A percentile compares a stretch with the other conserved stretches of the same genome.
Conservation (phyloP, 1,140 invertebrate species). For the Magallana angulata region DNA sequence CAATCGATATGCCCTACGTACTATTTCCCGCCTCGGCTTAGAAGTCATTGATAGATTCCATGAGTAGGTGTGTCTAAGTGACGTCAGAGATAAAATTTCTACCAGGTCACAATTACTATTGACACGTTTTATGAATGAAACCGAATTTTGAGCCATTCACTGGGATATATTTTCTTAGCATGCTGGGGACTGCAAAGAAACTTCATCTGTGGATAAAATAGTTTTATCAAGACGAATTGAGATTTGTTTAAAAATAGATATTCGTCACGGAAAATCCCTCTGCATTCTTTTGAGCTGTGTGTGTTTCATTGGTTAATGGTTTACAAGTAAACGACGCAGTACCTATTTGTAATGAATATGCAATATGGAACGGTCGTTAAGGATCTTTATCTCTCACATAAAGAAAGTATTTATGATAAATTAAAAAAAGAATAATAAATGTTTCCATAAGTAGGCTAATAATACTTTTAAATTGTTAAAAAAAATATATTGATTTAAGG, state of each 20-base stretch:
- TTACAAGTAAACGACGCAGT: neutral
- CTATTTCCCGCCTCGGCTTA: slow-evolving; percentile 24
- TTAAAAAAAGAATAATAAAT: too few species aligned
- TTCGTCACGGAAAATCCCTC: slow-evolving; percentile 27
- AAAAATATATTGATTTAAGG: too few species aligned
- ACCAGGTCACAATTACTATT: slow-evolving; percentile 19
- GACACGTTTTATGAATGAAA: slow-evolving; percentile 32
- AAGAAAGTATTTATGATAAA: too few species aligned
- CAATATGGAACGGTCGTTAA: too few species aligned
- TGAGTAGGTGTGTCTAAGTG: slow-evolving; percentile 31
- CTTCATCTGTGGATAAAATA: neutral
- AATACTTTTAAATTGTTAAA: too few species aligned
- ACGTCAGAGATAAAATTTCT: slow-evolving; percentile 17
- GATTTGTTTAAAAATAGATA: slow-evolving; percentile 16
- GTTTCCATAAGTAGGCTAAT: too few species aligned
- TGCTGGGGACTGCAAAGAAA: neutral
- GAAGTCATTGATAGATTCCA: slow-evolving; percentile 30
- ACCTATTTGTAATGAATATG: too few species aligned
- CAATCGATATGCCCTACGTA: slow-evolving; percentile 19
- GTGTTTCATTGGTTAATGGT: neutral
- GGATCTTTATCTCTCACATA: too few species aligned
- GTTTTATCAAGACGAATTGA: neutral
- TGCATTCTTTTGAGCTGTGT: slow-evolving; percentile 24
- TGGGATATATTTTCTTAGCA: neutral
- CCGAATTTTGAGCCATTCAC: neutral